Evolutionary conservation across 2,113 vertebrate genomes (phyloP).

Genomic region (Elephantulus edwardii): DNA sequence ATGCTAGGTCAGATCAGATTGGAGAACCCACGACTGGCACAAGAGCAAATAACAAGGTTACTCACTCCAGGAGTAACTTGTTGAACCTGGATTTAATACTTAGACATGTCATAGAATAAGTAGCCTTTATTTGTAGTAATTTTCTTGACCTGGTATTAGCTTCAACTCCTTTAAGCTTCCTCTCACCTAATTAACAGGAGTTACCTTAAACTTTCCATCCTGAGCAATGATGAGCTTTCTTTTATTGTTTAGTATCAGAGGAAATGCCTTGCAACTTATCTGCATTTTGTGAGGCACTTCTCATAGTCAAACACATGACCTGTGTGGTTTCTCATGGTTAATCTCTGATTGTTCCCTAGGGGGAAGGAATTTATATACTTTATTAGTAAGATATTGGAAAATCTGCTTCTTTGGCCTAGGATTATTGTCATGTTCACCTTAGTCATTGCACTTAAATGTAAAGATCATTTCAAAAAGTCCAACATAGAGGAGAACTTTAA

Average conservation of each 20-base stretch:
- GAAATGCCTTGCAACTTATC: not conserved
- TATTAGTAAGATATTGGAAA: not conserved
- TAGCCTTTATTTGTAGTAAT: not conserved
- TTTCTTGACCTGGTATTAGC: not conserved
- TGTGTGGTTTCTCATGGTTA: not conserved
- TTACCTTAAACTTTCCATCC: not conserved
- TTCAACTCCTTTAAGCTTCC: fast-evolving
- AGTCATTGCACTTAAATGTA: fast-evolving
- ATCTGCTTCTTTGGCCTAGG: not conserved
- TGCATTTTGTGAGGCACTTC: not conserved
- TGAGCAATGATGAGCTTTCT: too few species aligned
- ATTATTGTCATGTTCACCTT: not conserved
- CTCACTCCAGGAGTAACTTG: not conserved
- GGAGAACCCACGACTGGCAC: not conserved
- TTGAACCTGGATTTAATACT: not conserved
- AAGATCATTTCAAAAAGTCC: not conserved
- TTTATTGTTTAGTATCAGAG: not conserved
- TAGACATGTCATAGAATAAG: fast-evolving
- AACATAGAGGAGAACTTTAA: not conserved
- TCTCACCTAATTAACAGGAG: not conserved
- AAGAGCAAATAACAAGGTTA: not conserved
- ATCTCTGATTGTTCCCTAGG: not conserved
- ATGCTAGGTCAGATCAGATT: conserved; percentile 11
- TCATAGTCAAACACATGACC: not conserved
- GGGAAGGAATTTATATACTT: not conserved